A percentile compares a stretch with the other conserved stretches of the same genome.
phyloP scores from a whole-genome alignment of 2,888 invertebrate genomes.

The Esperia sulphurella region DNA sequence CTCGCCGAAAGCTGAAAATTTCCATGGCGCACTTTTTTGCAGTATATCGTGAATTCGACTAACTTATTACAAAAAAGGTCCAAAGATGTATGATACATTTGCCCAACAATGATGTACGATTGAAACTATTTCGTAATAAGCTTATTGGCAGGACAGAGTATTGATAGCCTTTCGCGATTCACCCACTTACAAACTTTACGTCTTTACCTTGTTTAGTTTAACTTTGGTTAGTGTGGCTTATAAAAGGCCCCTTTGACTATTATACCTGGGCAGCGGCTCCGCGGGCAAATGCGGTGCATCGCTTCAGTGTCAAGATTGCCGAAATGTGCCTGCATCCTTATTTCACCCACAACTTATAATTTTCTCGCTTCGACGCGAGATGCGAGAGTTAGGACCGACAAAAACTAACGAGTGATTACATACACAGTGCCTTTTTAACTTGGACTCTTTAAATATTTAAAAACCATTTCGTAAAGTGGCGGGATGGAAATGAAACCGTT shows the following conservation, averaged over 20 bases:
- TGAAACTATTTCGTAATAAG: no score
- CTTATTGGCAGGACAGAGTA: no score
- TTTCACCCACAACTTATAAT: slow-evolving; percentile 54
- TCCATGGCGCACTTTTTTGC: no score
- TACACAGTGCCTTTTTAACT: slow-evolving; percentile 12
- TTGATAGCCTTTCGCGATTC: no score
- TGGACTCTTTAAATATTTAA: slow-evolving; percentile 19
- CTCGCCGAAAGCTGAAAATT: no score
- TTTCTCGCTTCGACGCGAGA: slow-evolving; percentile 41
- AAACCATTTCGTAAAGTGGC: slow-evolving; percentile 24
- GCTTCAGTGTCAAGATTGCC: slow-evolving; percentile 56
- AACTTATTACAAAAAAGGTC: no score
- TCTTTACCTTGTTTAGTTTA: no score
- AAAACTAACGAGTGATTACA: slow-evolving; percentile 27
- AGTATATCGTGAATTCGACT: no score
- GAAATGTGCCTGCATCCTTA: slow-evolving; percentile 39
- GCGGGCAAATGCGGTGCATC: slow-evolving; percentile 23
- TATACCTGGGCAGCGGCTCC: slow-evolving; percentile 10
- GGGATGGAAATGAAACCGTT: slow-evolving; percentile 20
- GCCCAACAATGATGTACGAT: no score
- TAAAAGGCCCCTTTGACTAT: neutral
- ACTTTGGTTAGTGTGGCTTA: neutral
- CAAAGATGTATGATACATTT: no score
- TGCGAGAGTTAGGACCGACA: slow-evolving; percentile 43
- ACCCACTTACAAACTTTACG: no score